Evolutionary conservation across 1,140 invertebrate genomes (phyloP), one percentile per base, ranked within the genome.

Genomic region (Pseudomyrmex gracilis): DNA sequence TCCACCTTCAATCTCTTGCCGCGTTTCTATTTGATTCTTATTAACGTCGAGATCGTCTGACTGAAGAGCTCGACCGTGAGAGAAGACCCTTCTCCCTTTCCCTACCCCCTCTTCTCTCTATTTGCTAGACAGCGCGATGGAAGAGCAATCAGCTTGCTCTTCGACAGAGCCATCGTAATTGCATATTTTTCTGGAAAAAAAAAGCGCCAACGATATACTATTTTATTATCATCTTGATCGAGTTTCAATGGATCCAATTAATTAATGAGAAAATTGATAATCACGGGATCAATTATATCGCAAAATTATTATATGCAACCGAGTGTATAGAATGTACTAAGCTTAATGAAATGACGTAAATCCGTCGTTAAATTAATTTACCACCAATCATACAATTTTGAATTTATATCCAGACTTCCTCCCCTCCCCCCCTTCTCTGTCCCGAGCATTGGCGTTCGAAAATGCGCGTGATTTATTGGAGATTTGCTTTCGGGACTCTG

Each of bases 361-460:
- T 80, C 76, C 76, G 76, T 80, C 76, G 76, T 80, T 80, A 80
- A 80, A 80, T 80, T 80, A 80, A 80, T 80, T 80, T 80, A 80
- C 76, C 76, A 80, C 76, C 76, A 80, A 80, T 80, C 76, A 71
- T 80, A 58, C 76, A 80, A 80, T 80, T 80, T 80, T 70, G 76
- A 70, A 80, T 80, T 80, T 80, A 80, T 80, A 80, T 80, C 66
- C 76, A 58, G 22, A 70, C 45, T 57, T 53, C 53, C 55, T 78
- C 34, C 34, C 7, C 34, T 5, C 34, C 34, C 34, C 7, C 34
- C 34, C 34, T 34, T 34, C 34, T 34, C 34, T 34, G 34, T 34
- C 64, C 76, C 24, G 8, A 58, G 24, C 73, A 24, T 13, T 55
- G 15, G 53, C 66, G 76, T 66, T 80, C 76, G 76, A 80, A 80